Evolutionary conservation across 2,113 vertebrate species (phyloP).

Genomic region (Arizona elegans): DNA sequence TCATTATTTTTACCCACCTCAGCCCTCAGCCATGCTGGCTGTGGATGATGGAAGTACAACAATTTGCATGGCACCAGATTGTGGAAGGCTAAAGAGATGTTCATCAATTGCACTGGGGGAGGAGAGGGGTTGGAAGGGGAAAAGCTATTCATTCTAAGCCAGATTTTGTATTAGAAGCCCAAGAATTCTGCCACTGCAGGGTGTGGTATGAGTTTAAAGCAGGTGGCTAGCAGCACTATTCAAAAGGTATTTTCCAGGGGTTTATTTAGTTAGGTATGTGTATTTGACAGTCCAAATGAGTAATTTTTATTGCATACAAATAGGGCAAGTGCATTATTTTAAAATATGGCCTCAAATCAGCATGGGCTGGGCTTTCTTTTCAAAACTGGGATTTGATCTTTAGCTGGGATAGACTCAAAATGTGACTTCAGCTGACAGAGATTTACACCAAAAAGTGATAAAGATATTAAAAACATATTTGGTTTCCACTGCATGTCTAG

Average conservation of each 20-base stretch:
- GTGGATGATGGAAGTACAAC: neutral
- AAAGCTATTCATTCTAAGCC: neutral
- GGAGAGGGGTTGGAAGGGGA: neutral
- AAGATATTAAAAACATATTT: slow-evolving; percentile 48
- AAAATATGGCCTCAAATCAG: slow-evolving; percentile 49
- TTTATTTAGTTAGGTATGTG: slow-evolving; percentile 23
- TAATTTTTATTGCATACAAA: slow-evolving; percentile 54
- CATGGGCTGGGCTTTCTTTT: slow-evolving; percentile 50
- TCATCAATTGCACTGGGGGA: neutral
- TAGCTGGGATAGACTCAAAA: slow-evolving; percentile 54
- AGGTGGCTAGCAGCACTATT: slow-evolving; percentile 61
- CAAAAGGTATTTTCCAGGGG: slow-evolving; percentile 44
- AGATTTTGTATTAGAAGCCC: slow-evolving; percentile 16
- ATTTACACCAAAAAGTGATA: slow-evolving; percentile 62
- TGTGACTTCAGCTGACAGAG: slow-evolving; percentile 50
- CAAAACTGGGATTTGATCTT: slow-evolving; percentile 58
- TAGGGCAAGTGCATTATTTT: slow-evolving; percentile 47
- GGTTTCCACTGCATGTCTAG: slow-evolving; percentile 42
- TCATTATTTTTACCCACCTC: neutral
- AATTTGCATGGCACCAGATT: neutral
- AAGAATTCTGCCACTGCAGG: slow-evolving; percentile 51
- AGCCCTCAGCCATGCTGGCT: neutral
- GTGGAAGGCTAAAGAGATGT: neutral
- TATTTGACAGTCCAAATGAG: slow-evolving; percentile 35
- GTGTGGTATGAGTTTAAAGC: slow-evolving; percentile 51